Evolutionary conservation across 2,888 invertebrate genomes (phyloP).

Genomic region (Acronicta psi): DNA sequence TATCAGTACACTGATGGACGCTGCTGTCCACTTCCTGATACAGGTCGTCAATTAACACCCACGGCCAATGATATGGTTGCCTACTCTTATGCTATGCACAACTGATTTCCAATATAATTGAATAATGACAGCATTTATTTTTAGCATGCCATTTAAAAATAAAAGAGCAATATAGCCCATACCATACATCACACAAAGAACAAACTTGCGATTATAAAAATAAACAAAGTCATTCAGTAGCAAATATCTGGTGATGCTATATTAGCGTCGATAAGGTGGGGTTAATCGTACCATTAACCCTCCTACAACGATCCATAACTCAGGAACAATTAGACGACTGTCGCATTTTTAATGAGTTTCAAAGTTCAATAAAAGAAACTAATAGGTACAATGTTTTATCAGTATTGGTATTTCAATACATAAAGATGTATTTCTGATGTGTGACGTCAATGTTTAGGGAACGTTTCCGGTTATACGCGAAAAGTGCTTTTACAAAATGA

Average conservation of each 20-base stretch:
- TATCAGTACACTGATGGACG: conserved; percentile 26
- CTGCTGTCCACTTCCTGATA: conserved; percentile 21
- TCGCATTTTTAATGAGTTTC: conserved; percentile 35
- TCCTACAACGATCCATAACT: conserved; percentile 46
- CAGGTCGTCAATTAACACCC: conserved; percentile 22
- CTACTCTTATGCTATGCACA: conserved; percentile 11
- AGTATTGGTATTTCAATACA: conserved; percentile 3
- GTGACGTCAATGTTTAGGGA: conserved; percentile 27
- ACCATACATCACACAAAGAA: conserved; percentile 30
- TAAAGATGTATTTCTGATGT: neutral
- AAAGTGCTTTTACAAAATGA: conserved; percentile 17
- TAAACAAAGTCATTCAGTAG: conserved; percentile 33
- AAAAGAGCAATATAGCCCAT: conserved; percentile 20
- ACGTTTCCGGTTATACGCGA: conserved; percentile 13
- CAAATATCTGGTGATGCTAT: conserved; percentile 23
- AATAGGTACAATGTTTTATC: conserved; percentile 14
- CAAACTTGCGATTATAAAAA: conserved; percentile 21
- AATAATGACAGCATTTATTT: conserved; percentile 23
- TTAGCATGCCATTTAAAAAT: conserved; percentile 19
- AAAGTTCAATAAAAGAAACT: conserved; percentile 49
- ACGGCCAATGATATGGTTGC: conserved; percentile 11
- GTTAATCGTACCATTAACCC: conserved; percentile 57
- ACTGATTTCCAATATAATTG: neutral
- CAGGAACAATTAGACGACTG: conserved; percentile 56
- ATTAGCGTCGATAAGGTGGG: conserved; percentile 53